phyloP scores from a whole-genome alignment of 1,140 invertebrate species.

The Neodiprion pinetum region DNA sequence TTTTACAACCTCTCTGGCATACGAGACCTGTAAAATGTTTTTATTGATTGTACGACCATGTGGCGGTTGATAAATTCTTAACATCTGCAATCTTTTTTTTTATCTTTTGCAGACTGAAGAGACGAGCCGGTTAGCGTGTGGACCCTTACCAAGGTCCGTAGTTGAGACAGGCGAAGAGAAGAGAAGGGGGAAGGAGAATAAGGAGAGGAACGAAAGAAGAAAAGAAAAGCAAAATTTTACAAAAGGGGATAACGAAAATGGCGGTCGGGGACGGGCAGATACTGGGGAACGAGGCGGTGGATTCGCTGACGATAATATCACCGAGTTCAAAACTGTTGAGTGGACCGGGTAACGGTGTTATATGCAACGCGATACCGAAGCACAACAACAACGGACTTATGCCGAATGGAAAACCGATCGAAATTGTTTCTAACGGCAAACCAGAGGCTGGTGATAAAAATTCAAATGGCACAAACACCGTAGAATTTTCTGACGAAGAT shows the following conservation, averaged over 20 bases:
- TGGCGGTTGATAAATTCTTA: background rate
- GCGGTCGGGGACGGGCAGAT: conserved; percentile 52
- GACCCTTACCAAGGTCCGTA: background rate
- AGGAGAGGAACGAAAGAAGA: background rate
- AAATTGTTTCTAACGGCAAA: conserved; percentile 43
- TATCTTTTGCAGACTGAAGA: background rate
- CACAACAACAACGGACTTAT: conserved; percentile 56
- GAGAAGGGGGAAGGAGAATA: background rate
- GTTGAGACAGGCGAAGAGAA: background rate
- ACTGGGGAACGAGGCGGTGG: conserved; percentile 35
- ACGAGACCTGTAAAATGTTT: background rate
- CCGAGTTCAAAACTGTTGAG: background rate
- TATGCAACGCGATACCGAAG: conserved; percentile 49
- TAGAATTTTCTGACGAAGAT: conserved; percentile 57
- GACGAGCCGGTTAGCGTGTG: background rate
- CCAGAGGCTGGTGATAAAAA: conserved; percentile 50
- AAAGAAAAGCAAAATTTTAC: background rate
- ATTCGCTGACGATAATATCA: conserved; percentile 1
- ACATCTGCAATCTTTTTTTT: background rate
- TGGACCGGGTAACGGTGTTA: conserved; percentile 43
- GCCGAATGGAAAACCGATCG: conserved; percentile 51
- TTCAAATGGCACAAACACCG: conserved; percentile 45
- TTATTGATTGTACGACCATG: background rate
- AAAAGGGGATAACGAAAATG: conserved; percentile 34
- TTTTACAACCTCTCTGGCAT: background rate